Evolutionary conservation across 2,113 vertebrate species (phyloP), one percentile per base, ranked within the genome.

Genomic region (Arvicanthis niloticus): DNA sequence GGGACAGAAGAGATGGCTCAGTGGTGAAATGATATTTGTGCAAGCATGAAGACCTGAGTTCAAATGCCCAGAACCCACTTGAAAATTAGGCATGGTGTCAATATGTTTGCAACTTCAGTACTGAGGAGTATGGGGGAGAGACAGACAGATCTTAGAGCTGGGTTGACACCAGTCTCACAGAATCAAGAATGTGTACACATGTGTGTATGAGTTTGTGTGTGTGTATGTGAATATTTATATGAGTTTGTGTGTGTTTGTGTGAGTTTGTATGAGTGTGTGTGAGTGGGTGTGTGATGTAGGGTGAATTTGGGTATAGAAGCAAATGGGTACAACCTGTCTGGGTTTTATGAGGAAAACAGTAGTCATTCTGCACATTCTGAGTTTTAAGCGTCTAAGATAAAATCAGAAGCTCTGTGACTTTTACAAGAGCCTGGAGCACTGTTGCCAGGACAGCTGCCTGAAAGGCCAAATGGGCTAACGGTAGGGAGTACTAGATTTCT

Each of bases 401-500:
- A 89, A 78, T 56, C 10, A 2, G 7, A 13, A 40, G 8, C 24
- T 95, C 87, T 2, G 0, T 82, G 78, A 34, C 22, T n/a, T 56
- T 48, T 45, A 37, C 29, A 62, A 60, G 26, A 56, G 22, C 70
- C 34, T 4, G 2, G 26, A 13, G 13, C 70, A n/a, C 29, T 8
- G 34, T 16, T 17, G 5, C 8, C 86, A 26, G 56, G 16, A 76
- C 51, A 34, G 51, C 24, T 8, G 37, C 37, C 87, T 29, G 7
- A 9, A 60, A 72, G 3, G 29, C 24, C 91, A 75, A 7, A 87
- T 31, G 17, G 67, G 77, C 16, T 0, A 1, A 34, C 17, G 13
- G 26, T 0, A 0, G 24, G 0, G 0, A 53, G 10, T 0, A 4
- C 24, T 31, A 1, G 42, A 16, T 10, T 17, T 65, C 58, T 9